phyloP scores from a whole-genome alignment of 2,888 invertebrate genomes.

The Marasmarcha lunaedactyla region DNA sequence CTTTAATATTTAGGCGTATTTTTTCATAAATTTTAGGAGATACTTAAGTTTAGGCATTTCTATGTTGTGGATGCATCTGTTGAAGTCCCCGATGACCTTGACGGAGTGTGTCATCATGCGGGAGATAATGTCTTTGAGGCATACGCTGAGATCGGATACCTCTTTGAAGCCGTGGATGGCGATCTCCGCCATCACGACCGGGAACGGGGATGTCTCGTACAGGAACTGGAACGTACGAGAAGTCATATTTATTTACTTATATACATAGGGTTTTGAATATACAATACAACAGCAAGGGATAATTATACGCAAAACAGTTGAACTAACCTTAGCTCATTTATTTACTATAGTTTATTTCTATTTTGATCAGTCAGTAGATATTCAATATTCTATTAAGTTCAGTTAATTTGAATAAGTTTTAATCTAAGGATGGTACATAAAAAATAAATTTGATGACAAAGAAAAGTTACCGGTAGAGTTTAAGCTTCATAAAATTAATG shows the following conservation, averaged over 20 bases:
- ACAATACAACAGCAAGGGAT: no score
- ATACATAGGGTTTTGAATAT: no score
- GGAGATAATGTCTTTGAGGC: slow-evolving; percentile 59
- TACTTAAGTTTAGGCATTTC: slow-evolving; percentile 64
- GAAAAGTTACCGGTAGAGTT: no score
- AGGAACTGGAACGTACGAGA: slow-evolving; percentile 44
- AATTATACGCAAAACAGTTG: no score
- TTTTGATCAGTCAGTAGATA: slow-evolving; percentile 8
- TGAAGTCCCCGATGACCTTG: slow-evolving; percentile 61
- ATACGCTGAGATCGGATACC: slow-evolving; percentile 58
- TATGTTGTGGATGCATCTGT: slow-evolving; percentile 60
- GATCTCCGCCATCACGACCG: slow-evolving; percentile 62
- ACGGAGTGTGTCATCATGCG: slow-evolving; percentile 64
- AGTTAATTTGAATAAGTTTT: no score
- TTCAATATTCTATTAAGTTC: no score
- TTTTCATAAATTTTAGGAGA: slow-evolving; percentile 61
- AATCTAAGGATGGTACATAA: no score
- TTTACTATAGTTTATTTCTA: neutral
- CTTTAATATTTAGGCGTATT: slow-evolving; percentile 55
- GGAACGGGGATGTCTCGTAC: slow-evolving; percentile 61
- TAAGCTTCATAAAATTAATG: no score
- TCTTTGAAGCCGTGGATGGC: slow-evolving; percentile 63
- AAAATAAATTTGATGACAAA: no score
- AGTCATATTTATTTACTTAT: no score
- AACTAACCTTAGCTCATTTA: no score